Conservation (phyloP, 2,113 vertebrate genomes). For the Megalops atlanticus region DNA sequence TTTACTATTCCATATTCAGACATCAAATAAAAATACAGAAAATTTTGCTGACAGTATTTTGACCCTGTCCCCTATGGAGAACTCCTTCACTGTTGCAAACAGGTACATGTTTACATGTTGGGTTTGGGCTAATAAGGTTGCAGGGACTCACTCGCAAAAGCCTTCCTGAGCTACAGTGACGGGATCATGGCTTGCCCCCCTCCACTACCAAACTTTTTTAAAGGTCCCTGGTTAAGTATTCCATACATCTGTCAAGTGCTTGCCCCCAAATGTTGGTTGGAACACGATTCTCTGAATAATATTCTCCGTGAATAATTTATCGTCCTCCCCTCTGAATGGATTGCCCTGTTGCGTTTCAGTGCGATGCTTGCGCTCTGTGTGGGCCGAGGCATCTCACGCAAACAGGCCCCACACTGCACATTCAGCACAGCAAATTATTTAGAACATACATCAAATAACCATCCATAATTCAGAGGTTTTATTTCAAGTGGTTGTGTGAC, state of each 20-base stretch:
- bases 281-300: constrained; percentile 63
- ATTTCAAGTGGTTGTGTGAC: constrained; percentile 48
- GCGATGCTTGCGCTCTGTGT: constrained; percentile 39
- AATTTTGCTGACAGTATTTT: neutral
- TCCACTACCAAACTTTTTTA: neutral
- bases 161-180: neutral
- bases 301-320: constrained; percentile 66
- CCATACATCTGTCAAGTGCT: constrained; percentile 24
- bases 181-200: neutral
- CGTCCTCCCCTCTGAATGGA: constrained; percentile 49
- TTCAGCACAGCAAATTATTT: constrained; percentile 58
- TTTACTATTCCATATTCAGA: neutral
- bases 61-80: constrained; percentile 26
- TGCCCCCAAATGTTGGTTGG: constrained; percentile 18
- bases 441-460: constrained; percentile 62
- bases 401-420: constrained; percentile 50
- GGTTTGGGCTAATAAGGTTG: neutral
- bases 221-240: constrained; percentile 23
- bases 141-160: neutral
- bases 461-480: constrained; percentile 67
- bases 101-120: neutral
- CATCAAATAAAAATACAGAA: constrained; percentile 26
- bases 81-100: constrained; percentile 27
- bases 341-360: constrained; percentile 51
- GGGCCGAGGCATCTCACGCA: constrained; percentile 58